Conservation (phyloP, 1,140 invertebrate species). For the Ladona fulva region DNA sequence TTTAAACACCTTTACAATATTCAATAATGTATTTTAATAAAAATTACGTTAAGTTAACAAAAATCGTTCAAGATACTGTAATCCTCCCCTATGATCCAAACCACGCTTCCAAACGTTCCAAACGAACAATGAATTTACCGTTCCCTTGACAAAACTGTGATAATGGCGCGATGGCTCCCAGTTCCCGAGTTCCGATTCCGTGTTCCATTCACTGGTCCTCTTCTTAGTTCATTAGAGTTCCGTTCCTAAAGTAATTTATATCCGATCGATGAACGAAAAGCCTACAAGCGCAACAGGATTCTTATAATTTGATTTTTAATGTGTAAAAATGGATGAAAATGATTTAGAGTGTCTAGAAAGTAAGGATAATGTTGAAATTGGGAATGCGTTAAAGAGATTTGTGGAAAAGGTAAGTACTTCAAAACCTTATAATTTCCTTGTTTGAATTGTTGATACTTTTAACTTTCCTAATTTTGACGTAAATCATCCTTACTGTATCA, state of each 20-base stretch:
- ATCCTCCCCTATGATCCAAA: background rate
- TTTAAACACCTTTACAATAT: background rate
- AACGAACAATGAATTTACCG: too few species aligned
- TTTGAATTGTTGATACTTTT: background rate
- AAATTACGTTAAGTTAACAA: background rate
- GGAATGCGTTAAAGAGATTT: background rate
- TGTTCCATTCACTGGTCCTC: background rate
- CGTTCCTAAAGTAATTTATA: background rate
- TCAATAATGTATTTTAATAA: background rate
- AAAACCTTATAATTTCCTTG: background rate
- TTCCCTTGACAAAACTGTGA: too few species aligned
- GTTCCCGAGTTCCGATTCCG: background rate
- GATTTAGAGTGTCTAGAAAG: conserved; percentile 14
- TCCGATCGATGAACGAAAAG: background rate
- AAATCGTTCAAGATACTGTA: background rate
- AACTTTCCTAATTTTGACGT: too few species aligned
- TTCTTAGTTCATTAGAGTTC: background rate
- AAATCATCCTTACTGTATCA: too few species aligned
- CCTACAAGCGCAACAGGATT: background rate
- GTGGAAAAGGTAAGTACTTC: conserved; percentile 11
- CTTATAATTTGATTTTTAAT: background rate
- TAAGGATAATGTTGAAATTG: background rate
- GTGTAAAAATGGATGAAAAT: conserved; percentile 12
- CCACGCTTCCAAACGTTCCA: conserved; percentile 2
- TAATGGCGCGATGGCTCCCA: background rate